These are phyloP conservation scores for Panagrolaimus sp. DNA, from an alignment of 1,140 invertebrate genomes.

Conservation along the genomic window DNA sequence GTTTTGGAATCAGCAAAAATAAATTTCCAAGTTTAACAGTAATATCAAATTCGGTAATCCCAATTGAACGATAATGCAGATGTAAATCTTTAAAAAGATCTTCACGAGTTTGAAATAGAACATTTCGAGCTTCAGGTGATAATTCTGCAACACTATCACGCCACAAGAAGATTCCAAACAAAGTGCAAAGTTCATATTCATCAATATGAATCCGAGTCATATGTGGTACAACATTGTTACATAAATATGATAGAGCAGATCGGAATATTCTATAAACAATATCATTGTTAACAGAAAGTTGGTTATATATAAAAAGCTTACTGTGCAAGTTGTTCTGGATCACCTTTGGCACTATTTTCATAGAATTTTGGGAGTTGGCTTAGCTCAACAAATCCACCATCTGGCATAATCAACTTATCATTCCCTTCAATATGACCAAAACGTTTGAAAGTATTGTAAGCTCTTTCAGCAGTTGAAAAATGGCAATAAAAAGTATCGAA, in stretches of 20 bases:
- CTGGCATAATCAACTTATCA: slow-evolving; percentile 37
- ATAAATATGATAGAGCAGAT: slow-evolving; percentile 36
- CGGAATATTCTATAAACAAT: slow-evolving; percentile 39
- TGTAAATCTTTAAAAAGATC: slow-evolving; percentile 4
- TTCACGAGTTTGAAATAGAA: neutral
- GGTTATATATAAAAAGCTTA: slow-evolving; percentile 17
- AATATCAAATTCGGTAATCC: neutral
- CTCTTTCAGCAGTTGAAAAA: slow-evolving; percentile 44
- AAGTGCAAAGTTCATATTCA: slow-evolving; percentile 37
- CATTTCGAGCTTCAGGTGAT: neutral
- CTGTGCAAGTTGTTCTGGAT: slow-evolving; percentile 38
- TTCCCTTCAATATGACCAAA: slow-evolving; percentile 26
- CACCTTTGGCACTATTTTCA: slow-evolving; percentile 30
- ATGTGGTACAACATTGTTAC: slow-evolving; percentile 42
- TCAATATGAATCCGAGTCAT: slow-evolving; percentile 38
- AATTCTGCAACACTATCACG: slow-evolving; percentile 13
- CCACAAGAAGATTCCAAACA: slow-evolving; percentile 42
- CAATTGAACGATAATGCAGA: neutral
- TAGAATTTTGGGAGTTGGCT: slow-evolving; percentile 45
- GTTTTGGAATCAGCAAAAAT: slow-evolving; percentile 11
- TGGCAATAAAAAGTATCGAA: slow-evolving; percentile 42
- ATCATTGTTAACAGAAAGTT: neutral
- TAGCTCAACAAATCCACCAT: slow-evolving; percentile 36
- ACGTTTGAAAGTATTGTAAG: slow-evolving; percentile 40
- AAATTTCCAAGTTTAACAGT: slow-evolving; percentile 8